Conservation (phyloP, 2,888 invertebrate species). For the Tipula helvola region DNA sequence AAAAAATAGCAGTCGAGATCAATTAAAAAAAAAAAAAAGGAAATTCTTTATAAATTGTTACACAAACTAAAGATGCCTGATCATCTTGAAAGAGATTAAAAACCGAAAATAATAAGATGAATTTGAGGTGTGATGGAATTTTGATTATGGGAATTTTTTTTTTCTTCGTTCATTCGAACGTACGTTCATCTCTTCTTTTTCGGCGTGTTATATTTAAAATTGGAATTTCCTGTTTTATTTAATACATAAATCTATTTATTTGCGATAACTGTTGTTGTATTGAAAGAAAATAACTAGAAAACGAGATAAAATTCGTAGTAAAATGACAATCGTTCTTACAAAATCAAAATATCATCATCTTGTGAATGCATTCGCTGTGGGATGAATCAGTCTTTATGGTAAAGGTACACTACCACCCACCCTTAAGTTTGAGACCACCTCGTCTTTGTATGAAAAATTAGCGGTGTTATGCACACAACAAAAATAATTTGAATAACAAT, state of each 20-base stretch:
- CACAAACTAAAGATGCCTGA: not conserved
- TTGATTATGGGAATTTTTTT: not conserved
- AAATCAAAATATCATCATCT: not conserved
- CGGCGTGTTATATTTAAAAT: not conserved
- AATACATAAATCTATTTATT: not conserved
- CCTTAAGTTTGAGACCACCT: too few species aligned
- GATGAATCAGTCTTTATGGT: not conserved
- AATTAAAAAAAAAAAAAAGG: not conserved
- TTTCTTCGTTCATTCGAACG: not conserved
- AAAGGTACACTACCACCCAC: not conserved
- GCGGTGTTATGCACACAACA: too few species aligned
- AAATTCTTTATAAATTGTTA: not conserved
- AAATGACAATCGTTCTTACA: not conserved
- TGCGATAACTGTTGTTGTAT: not conserved
- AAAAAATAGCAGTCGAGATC: not conserved
- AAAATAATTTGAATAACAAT: too few species aligned
- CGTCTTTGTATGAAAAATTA: too few species aligned
- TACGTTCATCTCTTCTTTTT: not conserved
- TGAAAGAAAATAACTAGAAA: not conserved
- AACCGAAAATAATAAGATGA: not conserved
- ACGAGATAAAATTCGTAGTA: not conserved
- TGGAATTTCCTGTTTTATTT: not conserved
- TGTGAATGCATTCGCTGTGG: not conserved
- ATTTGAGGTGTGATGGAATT: slow-evolving; percentile 4
- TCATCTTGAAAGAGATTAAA: not conserved